A percentile compares a stretch with the other conserved stretches of the same genome.
phyloP scores from a whole-genome alignment of 2,113 vertebrate genomes.

The Bettongia penicillata region DNA sequence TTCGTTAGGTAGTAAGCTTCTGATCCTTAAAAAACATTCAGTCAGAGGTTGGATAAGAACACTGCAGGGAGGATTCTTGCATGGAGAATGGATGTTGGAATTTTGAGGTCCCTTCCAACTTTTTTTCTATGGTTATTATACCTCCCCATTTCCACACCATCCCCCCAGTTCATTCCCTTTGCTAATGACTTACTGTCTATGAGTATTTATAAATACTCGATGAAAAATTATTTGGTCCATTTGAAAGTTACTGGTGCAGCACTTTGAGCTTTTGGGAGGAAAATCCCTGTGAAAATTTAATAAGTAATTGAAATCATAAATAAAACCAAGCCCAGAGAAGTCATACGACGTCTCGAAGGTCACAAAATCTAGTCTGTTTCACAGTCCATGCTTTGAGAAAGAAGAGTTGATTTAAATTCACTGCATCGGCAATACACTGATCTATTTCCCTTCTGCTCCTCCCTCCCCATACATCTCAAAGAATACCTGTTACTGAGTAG shows the following conservation, averaged over 20 bases:
- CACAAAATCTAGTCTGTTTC: background rate
- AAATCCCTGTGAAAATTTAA: constrained; percentile 18
- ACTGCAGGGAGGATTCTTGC: background rate
- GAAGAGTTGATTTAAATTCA: background rate
- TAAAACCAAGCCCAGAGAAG: background rate
- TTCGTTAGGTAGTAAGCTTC: accelerated
- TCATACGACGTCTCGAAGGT: background rate
- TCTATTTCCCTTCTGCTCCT: background rate
- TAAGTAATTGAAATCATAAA: constrained; percentile 19
- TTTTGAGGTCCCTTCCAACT: background rate
- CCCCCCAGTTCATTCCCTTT: background rate
- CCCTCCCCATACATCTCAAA: background rate
- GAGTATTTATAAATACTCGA: background rate
- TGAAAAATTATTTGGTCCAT: accelerated
- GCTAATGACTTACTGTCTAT: accelerated
- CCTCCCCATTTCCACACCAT: background rate
- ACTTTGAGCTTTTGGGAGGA: background rate
- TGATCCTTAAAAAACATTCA: background rate
- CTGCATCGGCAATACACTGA: background rate
- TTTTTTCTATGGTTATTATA: accelerated
- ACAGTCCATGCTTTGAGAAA: background rate
- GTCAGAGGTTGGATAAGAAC: background rate
- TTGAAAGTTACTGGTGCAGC: background rate
- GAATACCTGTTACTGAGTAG: background rate
- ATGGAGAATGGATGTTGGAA: background rate